Percentiles rank a stretch among this genome's conserved stretches.
These are phyloP conservation scores for Hydrolagus affinis DNA, from an alignment of 2,113 vertebrate genomes.

Conservation along the genomic window DNA sequence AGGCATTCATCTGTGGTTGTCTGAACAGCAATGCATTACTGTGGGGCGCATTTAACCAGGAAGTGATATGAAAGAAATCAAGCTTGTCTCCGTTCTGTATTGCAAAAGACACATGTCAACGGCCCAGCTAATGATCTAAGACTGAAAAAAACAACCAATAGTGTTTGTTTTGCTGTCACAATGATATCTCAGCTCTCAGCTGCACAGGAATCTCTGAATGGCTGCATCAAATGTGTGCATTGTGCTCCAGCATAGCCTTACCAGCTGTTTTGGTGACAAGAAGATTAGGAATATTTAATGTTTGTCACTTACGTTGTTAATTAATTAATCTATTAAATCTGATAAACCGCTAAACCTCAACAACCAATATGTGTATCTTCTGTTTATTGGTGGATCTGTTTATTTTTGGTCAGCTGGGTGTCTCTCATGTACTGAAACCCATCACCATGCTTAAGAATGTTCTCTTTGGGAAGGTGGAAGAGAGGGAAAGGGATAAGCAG, in stretches of 20 bases:
- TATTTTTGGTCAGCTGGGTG: too few relatives aligned
- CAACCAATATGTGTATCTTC: background rate
- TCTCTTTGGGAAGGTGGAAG: too few relatives aligned
- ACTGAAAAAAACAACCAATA: background rate
- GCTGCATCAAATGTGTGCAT: conserved; percentile 23
- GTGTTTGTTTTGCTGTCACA: conserved; percentile 5
- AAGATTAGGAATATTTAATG: conserved; percentile 32
- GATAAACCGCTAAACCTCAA: background rate
- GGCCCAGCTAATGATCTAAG: conserved; percentile 1
- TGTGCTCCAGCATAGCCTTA: background rate
- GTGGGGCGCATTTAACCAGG: background rate
- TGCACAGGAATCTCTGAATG: background rate
- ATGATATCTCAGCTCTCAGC: conserved; percentile 19
- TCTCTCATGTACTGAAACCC: too few relatives aligned
- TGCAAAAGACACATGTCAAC: background rate
- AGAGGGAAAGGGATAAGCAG: too few relatives aligned
- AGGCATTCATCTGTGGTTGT: background rate
- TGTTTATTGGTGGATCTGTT: too few relatives aligned
- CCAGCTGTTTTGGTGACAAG: conserved; percentile 18
- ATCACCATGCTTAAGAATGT: too few relatives aligned
- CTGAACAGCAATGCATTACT: background rate
- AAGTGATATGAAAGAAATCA: conserved; percentile 3
- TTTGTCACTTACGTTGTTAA: conserved; percentile 32
- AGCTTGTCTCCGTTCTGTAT: conserved; percentile 12
- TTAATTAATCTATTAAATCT: conserved; percentile 30